phyloP scores from a whole-genome alignment of 1,140 invertebrate genomes.

The Heterodera schachtii region DNA sequence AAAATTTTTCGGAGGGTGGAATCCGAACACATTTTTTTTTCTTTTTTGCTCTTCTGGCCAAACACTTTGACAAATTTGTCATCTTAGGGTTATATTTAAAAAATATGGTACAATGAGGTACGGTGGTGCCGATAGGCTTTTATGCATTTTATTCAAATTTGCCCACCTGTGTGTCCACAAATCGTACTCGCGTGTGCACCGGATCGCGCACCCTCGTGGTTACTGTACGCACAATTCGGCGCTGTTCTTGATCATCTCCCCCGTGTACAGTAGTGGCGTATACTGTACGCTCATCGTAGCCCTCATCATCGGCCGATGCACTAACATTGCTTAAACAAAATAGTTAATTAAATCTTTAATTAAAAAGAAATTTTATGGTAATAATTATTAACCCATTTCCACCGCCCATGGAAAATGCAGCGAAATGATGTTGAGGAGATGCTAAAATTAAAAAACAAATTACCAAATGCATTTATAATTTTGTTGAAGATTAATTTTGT shows the following conservation, averaged over 20 bases:
- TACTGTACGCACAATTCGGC: conserved; percentile 42
- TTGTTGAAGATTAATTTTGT: too few species aligned
- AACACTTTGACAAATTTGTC: too few species aligned
- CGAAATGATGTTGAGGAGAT: neutral
- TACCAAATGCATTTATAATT: too few species aligned
- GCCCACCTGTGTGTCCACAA: conserved; percentile 58
- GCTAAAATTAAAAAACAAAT: neutral
- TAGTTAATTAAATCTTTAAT: neutral
- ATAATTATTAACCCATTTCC: neutral
- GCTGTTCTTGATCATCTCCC: conserved; percentile 27
- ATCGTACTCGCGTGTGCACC: conserved; percentile 55
- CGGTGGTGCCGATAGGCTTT: too few species aligned
- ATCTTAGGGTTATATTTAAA: too few species aligned
- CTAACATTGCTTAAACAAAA: conserved; percentile 8
- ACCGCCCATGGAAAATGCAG: neutral
- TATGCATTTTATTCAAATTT: too few species aligned
- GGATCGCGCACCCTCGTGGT: conserved; percentile 57
- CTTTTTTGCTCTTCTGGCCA: too few species aligned
- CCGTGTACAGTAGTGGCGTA: conserved; percentile 57
- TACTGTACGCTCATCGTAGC: conserved; percentile 48
- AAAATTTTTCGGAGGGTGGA: too few species aligned
- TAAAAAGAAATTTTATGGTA: conserved; percentile 2
- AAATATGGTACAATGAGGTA: too few species aligned
- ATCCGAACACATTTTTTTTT: too few species aligned
- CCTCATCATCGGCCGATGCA: conserved; percentile 53